Evolutionary conservation across 1,140 invertebrate genomes (phyloP).

Genomic region (Proctacanthus coquilletti): DNA sequence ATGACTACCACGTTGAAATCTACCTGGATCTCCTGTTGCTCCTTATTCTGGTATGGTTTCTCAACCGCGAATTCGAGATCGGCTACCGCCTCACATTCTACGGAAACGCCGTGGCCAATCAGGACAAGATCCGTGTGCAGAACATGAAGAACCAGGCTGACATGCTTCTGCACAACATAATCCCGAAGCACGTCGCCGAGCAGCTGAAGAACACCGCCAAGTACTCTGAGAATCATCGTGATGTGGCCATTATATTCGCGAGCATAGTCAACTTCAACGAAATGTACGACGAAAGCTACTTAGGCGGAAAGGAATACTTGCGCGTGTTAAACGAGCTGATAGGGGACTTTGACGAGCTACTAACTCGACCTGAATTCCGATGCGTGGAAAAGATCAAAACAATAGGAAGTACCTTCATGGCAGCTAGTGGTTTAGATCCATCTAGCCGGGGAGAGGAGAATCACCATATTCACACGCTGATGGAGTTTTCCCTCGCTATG

Average conservation of each 20-base stretch:
- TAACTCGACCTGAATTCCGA: slow-evolving; percentile 64
- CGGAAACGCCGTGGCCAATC: slow-evolving; percentile 74
- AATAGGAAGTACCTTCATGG: slow-evolving; percentile 95
- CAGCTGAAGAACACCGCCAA: slow-evolving; percentile 83
- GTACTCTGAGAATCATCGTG: slow-evolving; percentile 89
- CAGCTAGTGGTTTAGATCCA: slow-evolving; percentile 83
- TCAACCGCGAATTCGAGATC: slow-evolving; percentile 90
- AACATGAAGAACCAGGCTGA: slow-evolving; percentile 89
- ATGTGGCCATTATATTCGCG: slow-evolving; percentile 88
- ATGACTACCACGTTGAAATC: slow-evolving; percentile 43
- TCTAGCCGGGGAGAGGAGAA: slow-evolving; percentile 47
- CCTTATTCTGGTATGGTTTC: slow-evolving; percentile 72
- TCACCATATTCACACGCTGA: slow-evolving; percentile 67
- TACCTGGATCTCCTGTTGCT: slow-evolving; percentile 65
- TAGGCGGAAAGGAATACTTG: slow-evolving; percentile 82
- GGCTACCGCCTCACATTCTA: slow-evolving; percentile 87
- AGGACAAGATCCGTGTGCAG: slow-evolving; percentile 69
- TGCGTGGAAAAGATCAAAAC: slow-evolving; percentile 97
- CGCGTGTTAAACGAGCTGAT: slow-evolving; percentile 89
- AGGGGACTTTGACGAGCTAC: slow-evolving; percentile 86
- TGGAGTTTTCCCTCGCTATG: slow-evolving; percentile 80
- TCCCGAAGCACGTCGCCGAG: slow-evolving; percentile 86
- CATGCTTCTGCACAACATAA: slow-evolving; percentile 91
- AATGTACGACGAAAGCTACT: slow-evolving; percentile 89
- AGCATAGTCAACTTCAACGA: slow-evolving; percentile 93